Percentiles rank a stretch among this genome's conserved stretches.
Evolutionary conservation across 2,113 vertebrate species (phyloP).

Genomic region (Platichthys stellatus): DNA sequence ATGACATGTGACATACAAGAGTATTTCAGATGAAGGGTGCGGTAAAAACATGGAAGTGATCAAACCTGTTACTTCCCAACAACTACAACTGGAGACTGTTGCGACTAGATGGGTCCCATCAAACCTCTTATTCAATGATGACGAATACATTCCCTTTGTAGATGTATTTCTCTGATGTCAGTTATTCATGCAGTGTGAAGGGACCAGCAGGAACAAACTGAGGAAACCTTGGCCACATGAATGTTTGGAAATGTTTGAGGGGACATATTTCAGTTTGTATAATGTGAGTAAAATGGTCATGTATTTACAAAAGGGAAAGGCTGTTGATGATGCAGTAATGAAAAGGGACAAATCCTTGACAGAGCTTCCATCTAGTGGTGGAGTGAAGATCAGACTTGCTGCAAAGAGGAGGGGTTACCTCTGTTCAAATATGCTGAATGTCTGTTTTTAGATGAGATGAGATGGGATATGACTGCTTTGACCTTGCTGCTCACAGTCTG

Average conservation of each 20-base stretch:
- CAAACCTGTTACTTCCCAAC: neutral
- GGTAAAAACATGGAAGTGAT: neutral
- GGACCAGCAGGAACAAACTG: neutral
- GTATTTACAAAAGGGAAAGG: conserved; percentile 16
- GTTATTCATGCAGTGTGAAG: neutral
- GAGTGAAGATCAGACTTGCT: conserved; percentile 33
- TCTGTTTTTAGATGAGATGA: conserved; percentile 27
- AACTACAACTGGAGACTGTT: neutral
- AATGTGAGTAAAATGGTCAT: neutral
- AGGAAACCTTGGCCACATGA: neutral
- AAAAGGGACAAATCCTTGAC: neutral
- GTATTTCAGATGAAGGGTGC: neutral
- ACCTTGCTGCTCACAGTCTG: conserved; percentile 47
- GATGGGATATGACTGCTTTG: conserved; percentile 31
- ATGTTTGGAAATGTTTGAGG: neutral
- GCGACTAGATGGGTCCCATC: neutral
- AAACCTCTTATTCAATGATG: neutral
- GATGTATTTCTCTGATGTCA: neutral
- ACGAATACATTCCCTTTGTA: neutral
- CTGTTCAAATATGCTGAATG: conserved; percentile 56
- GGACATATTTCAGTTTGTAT: neutral
- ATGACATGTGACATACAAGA: neutral
- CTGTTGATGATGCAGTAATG: neutral
- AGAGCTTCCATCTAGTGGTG: conserved; percentile 60
- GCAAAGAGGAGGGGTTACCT: conserved; percentile 58